These are phyloP conservation scores for Hydrocynus forskahlii DNA, from an alignment of 2,797 vertebrate species.

Conservation along the genomic window DNA sequence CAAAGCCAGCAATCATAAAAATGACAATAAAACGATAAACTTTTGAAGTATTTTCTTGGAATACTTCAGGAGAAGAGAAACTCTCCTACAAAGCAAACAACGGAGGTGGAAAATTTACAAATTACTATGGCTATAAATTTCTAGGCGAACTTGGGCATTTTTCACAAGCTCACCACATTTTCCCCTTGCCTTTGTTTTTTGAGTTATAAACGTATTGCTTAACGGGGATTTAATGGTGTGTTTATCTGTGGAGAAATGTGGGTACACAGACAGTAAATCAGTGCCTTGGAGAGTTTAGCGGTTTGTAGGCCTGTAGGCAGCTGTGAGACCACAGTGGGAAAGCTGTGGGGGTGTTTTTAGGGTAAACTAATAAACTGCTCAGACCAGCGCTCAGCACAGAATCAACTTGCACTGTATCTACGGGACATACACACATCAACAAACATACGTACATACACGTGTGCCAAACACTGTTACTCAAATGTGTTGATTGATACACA, in stretches of 20 bases:
- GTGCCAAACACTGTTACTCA: background rate
- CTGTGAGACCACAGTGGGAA: conserved; percentile 27
- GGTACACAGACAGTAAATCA: conserved; percentile 68
- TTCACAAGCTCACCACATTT: conserved; percentile 39
- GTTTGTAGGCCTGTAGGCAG: conserved; percentile 30
- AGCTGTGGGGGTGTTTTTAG: conserved; percentile 65
- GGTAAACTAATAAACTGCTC: conserved; percentile 79
- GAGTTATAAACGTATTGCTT: conserved; percentile 35
- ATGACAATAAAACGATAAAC: conserved; percentile 37
- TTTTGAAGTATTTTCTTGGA: conserved; percentile 34
- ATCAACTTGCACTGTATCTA: conserved; percentile 54
- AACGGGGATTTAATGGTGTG: conserved; percentile 62
- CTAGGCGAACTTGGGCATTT: conserved; percentile 14
- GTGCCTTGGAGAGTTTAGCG: conserved; percentile 61
- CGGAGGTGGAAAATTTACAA: conserved; percentile 20
- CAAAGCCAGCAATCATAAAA: conserved; percentile 19
- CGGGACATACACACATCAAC: conserved; percentile 24
- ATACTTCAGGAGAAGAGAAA: conserved; percentile 21
- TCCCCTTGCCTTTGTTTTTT: conserved; percentile 29
- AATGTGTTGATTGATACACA: background rate
- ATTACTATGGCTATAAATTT: conserved; percentile 11
- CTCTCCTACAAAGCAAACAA: conserved; percentile 35
- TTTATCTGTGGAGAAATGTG: conserved; percentile 62
- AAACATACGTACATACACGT: conserved; percentile 28
- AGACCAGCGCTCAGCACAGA: conserved; percentile 64